Conservation (phyloP, 1,140 invertebrate species). For the Neelides sp. region DNA sequence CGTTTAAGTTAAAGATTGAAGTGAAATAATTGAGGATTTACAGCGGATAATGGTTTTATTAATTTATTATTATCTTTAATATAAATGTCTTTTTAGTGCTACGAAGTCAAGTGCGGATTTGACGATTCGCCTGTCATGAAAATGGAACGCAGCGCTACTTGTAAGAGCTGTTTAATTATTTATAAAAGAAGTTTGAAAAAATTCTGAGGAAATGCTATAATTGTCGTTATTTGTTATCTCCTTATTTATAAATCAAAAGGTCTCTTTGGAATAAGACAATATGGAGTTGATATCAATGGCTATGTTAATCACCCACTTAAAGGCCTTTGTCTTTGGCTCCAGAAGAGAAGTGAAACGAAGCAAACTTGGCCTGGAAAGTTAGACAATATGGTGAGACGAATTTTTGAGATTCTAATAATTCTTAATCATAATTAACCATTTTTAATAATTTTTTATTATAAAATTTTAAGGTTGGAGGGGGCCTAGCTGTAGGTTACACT, state of each 20-base stretch:
- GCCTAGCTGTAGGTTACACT: slow-evolving; percentile 71
- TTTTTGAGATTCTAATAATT: not conserved
- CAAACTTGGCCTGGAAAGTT: slow-evolving; percentile 89
- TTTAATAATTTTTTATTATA: slow-evolving; percentile 3
- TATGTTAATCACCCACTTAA: slow-evolving; percentile 70
- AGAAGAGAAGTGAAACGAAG: slow-evolving; percentile 75
- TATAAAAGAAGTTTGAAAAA: not conserved
- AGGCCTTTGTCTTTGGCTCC: slow-evolving; percentile 82
- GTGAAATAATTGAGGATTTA: not conserved
- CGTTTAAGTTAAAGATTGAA: not conserved
- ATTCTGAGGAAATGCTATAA: not conserved
- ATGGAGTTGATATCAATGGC: slow-evolving; percentile 88
- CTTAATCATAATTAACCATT: not conserved
- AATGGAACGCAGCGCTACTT: slow-evolving; percentile 82
- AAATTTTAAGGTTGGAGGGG: slow-evolving; percentile 56
- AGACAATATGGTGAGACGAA: slow-evolving; percentile 68
- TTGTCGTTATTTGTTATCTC: not conserved
- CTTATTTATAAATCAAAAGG: slow-evolving; percentile 35
- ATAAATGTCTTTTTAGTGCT: slow-evolving; percentile 48
- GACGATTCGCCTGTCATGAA: slow-evolving; percentile 59
- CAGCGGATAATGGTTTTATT: not conserved
- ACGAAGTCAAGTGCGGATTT: slow-evolving; percentile 63
- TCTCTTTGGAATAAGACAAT: slow-evolving; percentile 82
- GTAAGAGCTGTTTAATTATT: slow-evolving; percentile 40
- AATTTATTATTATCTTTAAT: slow-evolving; percentile 5